Conservation (phyloP, 2,113 vertebrate species). For the Dicerorhinus sumatrensis region DNA sequence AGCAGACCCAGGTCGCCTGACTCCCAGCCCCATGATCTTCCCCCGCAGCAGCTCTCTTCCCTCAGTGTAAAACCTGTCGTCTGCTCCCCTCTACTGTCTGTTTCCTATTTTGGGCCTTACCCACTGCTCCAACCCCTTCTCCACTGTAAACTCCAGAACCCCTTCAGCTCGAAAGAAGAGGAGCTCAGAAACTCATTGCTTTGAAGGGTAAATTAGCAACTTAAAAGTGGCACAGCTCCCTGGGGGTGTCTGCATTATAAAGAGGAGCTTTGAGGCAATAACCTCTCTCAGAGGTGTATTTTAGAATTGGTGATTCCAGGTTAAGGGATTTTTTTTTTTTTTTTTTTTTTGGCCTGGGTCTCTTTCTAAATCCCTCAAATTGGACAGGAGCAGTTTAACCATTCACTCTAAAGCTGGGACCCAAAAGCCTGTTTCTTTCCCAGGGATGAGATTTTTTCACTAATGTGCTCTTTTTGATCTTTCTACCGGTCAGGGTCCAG, state of each 20-base stretch:
- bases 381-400: background rate
- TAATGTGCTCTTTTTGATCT: background rate
- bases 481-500: background rate
- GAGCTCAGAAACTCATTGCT: background rate
- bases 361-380: background rate
- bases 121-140: background rate
- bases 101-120: background rate
- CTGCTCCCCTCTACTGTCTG: background rate
- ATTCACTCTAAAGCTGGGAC: background rate
- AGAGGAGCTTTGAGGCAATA: background rate
- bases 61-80: background rate
- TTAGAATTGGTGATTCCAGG: conserved; percentile 26
- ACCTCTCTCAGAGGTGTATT: background rate
- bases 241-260: background rate
- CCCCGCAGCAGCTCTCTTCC: background rate
- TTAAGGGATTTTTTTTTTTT: background rate
- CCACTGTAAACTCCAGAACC: background rate
- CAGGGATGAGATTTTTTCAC: conserved; percentile 15
- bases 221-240: background rate
- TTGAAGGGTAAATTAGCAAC: background rate
- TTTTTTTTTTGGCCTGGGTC: background rate
- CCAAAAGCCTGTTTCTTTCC: background rate
- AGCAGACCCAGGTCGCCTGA: background rate
- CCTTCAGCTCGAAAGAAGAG: background rate
- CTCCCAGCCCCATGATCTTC: background rate